phyloP scores from a whole-genome alignment of 1,140 invertebrate species.

The Cyrtorhinus lividipennis region DNA sequence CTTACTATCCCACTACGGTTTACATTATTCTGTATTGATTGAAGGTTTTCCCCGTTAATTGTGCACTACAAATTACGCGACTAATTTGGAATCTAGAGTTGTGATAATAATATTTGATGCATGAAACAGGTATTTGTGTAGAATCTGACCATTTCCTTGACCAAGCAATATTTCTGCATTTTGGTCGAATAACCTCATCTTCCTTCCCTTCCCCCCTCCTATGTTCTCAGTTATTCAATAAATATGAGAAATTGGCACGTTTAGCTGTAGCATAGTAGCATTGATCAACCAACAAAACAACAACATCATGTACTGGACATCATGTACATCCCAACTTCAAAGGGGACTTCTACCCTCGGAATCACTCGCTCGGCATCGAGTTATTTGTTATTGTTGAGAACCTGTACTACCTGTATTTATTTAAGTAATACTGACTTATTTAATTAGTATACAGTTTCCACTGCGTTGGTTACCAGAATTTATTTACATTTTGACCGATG shows the following conservation, averaged over 20 bases:
- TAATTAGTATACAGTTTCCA: background rate
- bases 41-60: background rate
- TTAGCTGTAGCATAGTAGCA: too few relatives aligned
- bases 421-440: background rate
- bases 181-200: background rate
- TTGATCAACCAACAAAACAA: too few relatives aligned
- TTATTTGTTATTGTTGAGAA: background rate
- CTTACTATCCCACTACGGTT: background rate
- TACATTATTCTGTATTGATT: background rate
- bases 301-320: too few relatives aligned
- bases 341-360: too few relatives aligned
- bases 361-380: background rate
- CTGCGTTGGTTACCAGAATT: too few relatives aligned
- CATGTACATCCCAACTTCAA: too few relatives aligned
- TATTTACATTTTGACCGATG: constrained; percentile 10
- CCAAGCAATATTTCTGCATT: too few relatives aligned
- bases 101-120: too few relatives aligned
- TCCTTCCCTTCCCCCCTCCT: background rate
- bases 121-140: too few relatives aligned
- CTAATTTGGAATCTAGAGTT: background rate
- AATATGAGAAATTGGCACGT: too few relatives aligned
- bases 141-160: too few relatives aligned
- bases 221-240: too few relatives aligned
- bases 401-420: background rate
- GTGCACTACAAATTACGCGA: background rate